Evolutionary conservation across 2,888 invertebrate species (phyloP), one percentile per base, ranked within the genome.

Genomic region (Mechanitis mazaeus): DNA sequence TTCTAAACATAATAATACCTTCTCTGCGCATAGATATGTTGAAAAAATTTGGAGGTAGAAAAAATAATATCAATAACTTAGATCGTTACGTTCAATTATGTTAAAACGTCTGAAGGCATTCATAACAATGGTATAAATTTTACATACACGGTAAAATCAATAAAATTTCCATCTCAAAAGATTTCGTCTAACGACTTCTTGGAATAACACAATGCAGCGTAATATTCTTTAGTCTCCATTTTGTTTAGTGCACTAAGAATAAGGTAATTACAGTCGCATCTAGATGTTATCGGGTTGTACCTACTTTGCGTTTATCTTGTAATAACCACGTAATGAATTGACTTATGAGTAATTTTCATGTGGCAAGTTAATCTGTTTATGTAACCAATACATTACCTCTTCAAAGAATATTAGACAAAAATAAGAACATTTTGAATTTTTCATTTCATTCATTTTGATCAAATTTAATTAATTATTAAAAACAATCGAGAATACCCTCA

Each of bases 211-310:
- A 66, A 64, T 66, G 62, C 59, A 61, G 59, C 58, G 56, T 57
- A 57, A 47, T 45, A 54, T 54, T 57, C 50, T 60, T 60, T 53
- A 64, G 55, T 50, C 11, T 6, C 50, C 50, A 50, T 50, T 31
- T 31, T 50, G 50, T 50, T 50, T 50, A 31, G 50, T 50, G 28
- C 50, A 28, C 47, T 47, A 50, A 50, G 50, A 50, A 50, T 50
- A 28, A 11, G 69, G 72, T 69, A 66, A 66, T 67, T 64, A 72
- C 68, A 71, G 64, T 68, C 70, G 67, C 73, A 73, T 72, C 65
- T 63, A 69, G 68, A 69, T 69, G 45, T 54, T 66, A 69, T 69
- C 68, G 47, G 33, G 5, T 11, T 33, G 50, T 55, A 7, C 7
- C 7, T 35, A 35, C 47, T 11, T 20, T 47, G 31, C 31, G 11